Percentiles rank a stretch among this genome's conserved stretches.
These are phyloP conservation scores for Kryptopterus vitreolus DNA, from an alignment of 2,797 vertebrate genomes.

Conservation along the genomic window DNA sequence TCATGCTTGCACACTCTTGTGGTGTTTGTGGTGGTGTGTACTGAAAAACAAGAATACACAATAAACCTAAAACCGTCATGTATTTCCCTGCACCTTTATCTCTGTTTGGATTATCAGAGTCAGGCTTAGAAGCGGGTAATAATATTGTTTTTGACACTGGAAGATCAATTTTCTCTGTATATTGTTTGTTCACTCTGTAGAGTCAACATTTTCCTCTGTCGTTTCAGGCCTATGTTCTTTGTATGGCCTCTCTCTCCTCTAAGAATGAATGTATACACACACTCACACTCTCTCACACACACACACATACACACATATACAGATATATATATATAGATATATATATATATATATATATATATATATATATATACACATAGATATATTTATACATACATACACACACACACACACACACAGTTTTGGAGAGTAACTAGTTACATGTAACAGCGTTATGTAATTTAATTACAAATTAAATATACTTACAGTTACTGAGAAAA, in stretches of 20 bases:
- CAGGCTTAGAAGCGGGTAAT: slow-evolving; percentile 73
- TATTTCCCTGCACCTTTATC: slow-evolving; percentile 74
- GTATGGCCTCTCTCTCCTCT: slow-evolving; percentile 20
- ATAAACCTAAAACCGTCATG: slow-evolving; percentile 56
- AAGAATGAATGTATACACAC: too few relatives aligned
- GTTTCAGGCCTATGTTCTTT: neutral
- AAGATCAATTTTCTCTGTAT: slow-evolving; percentile 73
- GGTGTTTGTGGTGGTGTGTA: slow-evolving; percentile 59
- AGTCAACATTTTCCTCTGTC: slow-evolving; percentile 63
- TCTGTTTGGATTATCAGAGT: neutral
- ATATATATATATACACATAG: too few relatives aligned
- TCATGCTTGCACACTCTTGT: slow-evolving; percentile 11
- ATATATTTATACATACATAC: too few relatives aligned
- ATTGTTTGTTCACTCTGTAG: slow-evolving; percentile 82
- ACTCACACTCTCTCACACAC: too few relatives aligned
- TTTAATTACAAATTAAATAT: too few relatives aligned
- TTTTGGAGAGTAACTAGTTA: too few relatives aligned
- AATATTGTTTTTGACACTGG: slow-evolving; percentile 82
- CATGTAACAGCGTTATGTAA: too few relatives aligned
- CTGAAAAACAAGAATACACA: slow-evolving; percentile 68
- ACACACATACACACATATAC: too few relatives aligned
- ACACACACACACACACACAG: too few relatives aligned
- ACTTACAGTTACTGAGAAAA: too few relatives aligned
- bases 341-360: too few relatives aligned
- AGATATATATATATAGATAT: too few relatives aligned